phyloP scores from a whole-genome alignment of 2,888 invertebrate genomes.

The Bhutanitis thaidina region DNA sequence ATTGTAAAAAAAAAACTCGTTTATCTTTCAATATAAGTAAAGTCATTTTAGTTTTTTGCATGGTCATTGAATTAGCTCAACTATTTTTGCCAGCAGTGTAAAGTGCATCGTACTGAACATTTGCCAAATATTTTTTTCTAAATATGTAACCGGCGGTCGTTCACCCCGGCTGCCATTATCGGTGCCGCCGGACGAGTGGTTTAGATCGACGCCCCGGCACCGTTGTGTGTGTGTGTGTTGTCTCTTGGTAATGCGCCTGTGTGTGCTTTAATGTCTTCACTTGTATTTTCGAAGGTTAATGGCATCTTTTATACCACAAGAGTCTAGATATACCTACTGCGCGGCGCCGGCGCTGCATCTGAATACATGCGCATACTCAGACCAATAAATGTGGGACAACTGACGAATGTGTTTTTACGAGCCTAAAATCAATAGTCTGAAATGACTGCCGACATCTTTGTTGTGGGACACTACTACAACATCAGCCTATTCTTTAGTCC shows the following conservation, averaged over 20 bases:
- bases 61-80: no score
- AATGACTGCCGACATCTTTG: no score
- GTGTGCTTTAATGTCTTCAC: conserved; percentile 21
- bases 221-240: conserved; percentile 24
- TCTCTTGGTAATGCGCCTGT: conserved; percentile 17
- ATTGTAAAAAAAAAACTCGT: no score
- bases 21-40: no score
- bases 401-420: no score
- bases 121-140: conserved; percentile 81
- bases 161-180: conserved; percentile 69
- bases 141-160: conserved; percentile 69
- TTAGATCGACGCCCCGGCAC: conserved; percentile 58
- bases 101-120: conserved; percentile 60
- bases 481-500: no score
- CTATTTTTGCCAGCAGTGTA: conserved; percentile 38
- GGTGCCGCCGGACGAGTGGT: conserved; percentile 56
- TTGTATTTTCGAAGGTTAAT: conserved; percentile 22
- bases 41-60: no score
- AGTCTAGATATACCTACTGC: conserved; percentile 12
- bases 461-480: no score
- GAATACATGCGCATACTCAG: background rate
- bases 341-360: background rate
- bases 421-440: no score
- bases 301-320: conserved; percentile 11
- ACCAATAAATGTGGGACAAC: no score